These are phyloP conservation scores for Zygogramma bicolorata DNA, from an alignment of 2,888 invertebrate genomes.

Conservation along the genomic window DNA sequence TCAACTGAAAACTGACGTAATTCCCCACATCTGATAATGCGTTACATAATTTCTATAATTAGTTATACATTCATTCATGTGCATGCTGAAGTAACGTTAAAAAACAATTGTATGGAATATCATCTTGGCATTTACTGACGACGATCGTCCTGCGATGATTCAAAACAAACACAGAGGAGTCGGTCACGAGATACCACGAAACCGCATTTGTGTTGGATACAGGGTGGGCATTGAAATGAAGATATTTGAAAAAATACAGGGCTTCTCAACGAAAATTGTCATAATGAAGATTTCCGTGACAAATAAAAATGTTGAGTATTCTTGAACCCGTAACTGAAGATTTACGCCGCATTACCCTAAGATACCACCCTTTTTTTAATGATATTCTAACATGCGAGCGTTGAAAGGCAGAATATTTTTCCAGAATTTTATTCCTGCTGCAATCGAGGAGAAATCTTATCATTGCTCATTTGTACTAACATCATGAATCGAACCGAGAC, in stretches of 20 bases:
- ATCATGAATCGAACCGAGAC: too few relatives aligned
- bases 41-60: conserved; percentile 29
- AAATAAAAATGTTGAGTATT: too few relatives aligned
- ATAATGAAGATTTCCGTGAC: too few relatives aligned
- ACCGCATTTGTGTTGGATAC: not conserved
- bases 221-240: not conserved
- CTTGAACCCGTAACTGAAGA: too few relatives aligned
- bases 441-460: too few relatives aligned
- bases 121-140: not conserved
- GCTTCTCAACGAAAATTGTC: too few relatives aligned
- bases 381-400: too few relatives aligned
- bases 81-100: conserved; percentile 9
- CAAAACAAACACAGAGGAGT: not conserved
- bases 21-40: not conserved
- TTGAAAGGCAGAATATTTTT: too few relatives aligned
- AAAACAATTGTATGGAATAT: not conserved
- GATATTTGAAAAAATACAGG: not conserved
- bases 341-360: too few relatives aligned
- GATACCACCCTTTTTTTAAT: too few relatives aligned
- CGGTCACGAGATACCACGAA: not conserved
- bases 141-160: not conserved
- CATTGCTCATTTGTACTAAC: too few relatives aligned
- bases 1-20: conserved; percentile 14
- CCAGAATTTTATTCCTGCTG: too few relatives aligned
- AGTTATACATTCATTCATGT: conserved; percentile 21